These are phyloP conservation scores for Hirundo rustica DNA, from an alignment of 2,797 vertebrate genomes.

Conservation along the genomic window DNA sequence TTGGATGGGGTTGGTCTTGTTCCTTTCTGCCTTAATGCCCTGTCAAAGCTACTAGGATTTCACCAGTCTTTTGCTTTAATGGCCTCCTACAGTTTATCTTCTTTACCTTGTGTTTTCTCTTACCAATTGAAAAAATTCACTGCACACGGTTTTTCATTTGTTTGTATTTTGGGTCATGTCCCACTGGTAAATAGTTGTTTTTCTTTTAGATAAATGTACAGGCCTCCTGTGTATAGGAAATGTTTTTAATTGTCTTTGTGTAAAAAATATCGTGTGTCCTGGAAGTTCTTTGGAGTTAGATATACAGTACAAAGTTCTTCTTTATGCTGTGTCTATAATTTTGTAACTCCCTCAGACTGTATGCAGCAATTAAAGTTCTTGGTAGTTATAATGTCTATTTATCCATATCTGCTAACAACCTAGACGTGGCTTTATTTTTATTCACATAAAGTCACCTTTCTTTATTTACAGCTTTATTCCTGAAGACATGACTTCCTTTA, in stretches of 20 bases:
- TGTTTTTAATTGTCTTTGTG: background rate
- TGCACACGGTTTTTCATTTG: fast-evolving
- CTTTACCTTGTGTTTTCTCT: background rate
- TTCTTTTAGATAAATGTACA: background rate
- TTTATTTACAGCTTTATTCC: background rate
- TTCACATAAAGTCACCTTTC: background rate
- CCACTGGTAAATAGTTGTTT: background rate
- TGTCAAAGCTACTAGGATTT: background rate
- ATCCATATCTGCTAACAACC: background rate
- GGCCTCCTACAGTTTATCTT: background rate
- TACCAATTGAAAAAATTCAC: background rate
- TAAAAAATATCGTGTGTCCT: background rate
- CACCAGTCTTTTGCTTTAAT: background rate
- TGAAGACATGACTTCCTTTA: background rate
- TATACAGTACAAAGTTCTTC: background rate
- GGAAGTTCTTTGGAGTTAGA: background rate
- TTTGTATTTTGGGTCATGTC: background rate
- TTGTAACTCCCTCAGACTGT: background rate
- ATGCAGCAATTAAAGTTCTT: background rate
- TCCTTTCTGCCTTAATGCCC: background rate
- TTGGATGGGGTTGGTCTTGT: background rate
- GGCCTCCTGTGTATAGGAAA: background rate
- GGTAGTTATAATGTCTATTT: background rate
- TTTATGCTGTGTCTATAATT: background rate
- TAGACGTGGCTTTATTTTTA: background rate